Conservation (phyloP, 2,113 vertebrate genomes). For the Chrysemys picta region DNA sequence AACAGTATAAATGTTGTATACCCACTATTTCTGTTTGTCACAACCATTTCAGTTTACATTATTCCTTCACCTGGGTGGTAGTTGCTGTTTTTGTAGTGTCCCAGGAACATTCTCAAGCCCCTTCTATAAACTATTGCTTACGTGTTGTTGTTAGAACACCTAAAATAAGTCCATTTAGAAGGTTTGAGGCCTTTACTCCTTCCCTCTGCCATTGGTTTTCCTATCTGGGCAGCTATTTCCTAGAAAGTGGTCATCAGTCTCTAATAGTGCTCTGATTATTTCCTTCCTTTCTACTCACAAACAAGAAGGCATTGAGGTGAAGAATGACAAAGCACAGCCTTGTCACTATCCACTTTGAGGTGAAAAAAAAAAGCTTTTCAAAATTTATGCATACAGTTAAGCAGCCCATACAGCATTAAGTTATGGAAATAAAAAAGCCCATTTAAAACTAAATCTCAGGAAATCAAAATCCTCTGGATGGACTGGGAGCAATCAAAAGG, state of each 20-base stretch:
- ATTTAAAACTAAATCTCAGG: constrained; percentile 9
- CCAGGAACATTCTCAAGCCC: background rate
- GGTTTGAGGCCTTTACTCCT: background rate
- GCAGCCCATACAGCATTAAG: background rate
- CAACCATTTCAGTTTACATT: constrained; percentile 15
- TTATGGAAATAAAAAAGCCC: background rate
- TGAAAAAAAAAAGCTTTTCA: constrained; percentile 33
- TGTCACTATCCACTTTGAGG: constrained; percentile 14
- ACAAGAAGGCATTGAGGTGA: constrained; percentile 40
- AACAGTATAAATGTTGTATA: background rate
- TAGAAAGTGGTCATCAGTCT: background rate
- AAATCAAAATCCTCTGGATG: constrained; percentile 44
- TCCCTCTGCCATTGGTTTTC: constrained; percentile 32
- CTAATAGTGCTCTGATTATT: constrained; percentile 41
- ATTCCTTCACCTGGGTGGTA: background rate
- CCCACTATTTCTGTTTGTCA: constrained; percentile 26
- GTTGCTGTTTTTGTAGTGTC: constrained; percentile 31
- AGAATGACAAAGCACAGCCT: constrained; percentile 1
- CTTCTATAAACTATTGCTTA: constrained; percentile 29
- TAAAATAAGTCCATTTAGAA: constrained; percentile 17
- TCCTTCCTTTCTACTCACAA: constrained; percentile 54
- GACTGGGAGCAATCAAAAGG: constrained; percentile 47
- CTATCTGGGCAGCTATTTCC: constrained; percentile 66
- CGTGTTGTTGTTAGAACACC: background rate
- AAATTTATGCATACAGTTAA: constrained; percentile 17